These are phyloP conservation scores for Diceros bicornis DNA, from an alignment of 2,797 vertebrate species.

Conservation along the genomic window DNA sequence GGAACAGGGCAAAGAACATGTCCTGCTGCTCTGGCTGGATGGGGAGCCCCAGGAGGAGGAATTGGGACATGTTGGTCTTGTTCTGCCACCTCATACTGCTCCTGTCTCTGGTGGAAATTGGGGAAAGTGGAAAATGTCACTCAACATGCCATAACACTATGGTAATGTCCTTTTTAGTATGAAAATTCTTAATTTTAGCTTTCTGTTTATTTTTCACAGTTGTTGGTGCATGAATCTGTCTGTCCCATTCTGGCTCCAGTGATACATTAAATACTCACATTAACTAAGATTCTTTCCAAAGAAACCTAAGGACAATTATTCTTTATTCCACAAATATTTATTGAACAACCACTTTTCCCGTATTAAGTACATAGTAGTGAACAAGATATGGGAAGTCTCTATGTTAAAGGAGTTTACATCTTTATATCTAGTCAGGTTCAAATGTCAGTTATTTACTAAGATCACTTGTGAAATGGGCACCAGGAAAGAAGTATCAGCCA, in stretches of 20 bases:
- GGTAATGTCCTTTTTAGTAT: neutral
- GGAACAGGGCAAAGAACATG: too few species aligned
- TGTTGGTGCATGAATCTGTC: neutral
- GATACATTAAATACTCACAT: neutral
- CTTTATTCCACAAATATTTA: neutral
- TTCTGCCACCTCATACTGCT: neutral
- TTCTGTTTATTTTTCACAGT: constrained; percentile 1
- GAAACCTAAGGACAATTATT: neutral
- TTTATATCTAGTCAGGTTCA: neutral
- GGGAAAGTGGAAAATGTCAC: neutral
- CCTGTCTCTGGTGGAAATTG: neutral
- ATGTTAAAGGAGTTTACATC: neutral
- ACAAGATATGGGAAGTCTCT: neutral
- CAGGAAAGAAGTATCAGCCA: neutral
- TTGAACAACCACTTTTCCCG: neutral
- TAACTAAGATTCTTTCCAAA: neutral
- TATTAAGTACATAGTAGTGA: neutral
- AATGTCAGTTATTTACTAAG: neutral
- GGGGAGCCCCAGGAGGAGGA: too few species aligned
- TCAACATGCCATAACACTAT: neutral
- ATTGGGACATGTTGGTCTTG: neutral
- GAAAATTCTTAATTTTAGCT: neutral
- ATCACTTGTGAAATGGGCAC: neutral
- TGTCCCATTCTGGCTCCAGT: neutral
- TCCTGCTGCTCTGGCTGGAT: too few species aligned